Percentiles rank a stretch among this genome's conserved stretches.
Evolutionary conservation across 2,888 invertebrate species (phyloP).

Genomic region (Antheraea assamensis): DNA sequence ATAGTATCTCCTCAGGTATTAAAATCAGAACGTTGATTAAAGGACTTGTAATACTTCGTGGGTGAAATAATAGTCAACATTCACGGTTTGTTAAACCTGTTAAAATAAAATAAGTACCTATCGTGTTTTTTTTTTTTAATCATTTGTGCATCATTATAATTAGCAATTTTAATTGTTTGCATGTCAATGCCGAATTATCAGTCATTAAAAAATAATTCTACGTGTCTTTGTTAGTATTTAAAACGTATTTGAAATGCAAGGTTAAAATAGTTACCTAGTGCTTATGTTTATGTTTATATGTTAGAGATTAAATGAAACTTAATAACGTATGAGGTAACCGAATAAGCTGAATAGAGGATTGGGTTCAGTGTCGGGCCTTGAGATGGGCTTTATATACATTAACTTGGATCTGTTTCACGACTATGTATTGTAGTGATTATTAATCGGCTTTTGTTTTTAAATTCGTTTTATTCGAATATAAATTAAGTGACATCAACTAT

Average conservation of each 20-base stretch:
- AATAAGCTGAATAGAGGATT: conserved; percentile 11
- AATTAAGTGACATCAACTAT: no score
- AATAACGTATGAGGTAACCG: conserved; percentile 3
- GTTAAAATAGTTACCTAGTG: conserved; percentile 24
- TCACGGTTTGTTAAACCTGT: neutral
- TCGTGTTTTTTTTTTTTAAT: neutral
- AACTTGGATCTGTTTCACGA: neutral
- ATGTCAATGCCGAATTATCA: neutral
- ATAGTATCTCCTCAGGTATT: conserved; percentile 18
- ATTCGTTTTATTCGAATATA: neutral
- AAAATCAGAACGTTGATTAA: neutral
- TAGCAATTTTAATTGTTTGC: neutral
- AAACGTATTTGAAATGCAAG: conserved; percentile 22
- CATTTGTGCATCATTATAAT: neutral
- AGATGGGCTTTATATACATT: neutral
- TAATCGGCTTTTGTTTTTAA: neutral
- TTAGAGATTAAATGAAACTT: neutral
- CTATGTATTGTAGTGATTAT: neutral
- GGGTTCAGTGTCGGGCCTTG: conserved; percentile 10
- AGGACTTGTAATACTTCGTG: neutral
- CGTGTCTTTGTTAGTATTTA: neutral
- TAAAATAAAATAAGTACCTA: neutral
- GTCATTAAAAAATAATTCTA: neutral
- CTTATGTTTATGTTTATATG: conserved; percentile 2
- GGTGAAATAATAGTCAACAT: neutral